Evolutionary conservation across 1,140 invertebrate genomes (phyloP), one percentile per base, ranked within the genome.

Genomic region (Aphis craccivora): DNA sequence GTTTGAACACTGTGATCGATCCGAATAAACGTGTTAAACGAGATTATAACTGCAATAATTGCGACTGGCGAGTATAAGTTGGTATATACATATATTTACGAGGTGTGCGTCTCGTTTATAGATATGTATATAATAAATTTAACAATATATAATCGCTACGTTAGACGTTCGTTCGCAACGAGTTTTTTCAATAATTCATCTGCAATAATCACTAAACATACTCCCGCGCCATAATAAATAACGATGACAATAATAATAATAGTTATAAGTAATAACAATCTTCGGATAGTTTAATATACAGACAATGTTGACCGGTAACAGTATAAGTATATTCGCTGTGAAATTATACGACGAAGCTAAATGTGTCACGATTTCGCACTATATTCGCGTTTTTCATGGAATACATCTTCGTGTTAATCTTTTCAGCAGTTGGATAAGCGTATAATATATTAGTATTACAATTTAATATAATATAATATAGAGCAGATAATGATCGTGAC

Each of bases 11-110:
- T 37, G 5, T 22, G 81, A 83, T 83, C 37, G 22, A 83, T 83
- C 81, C n/a, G 81, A 22, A 83, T 76, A 83, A 83, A 83, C 81
- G 81, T 83, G 81, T 83, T 83, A 83, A 83, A 83, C 81, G 81
- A 83, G 81, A 83, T 83, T 11, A 40, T 40, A 40, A 83, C 81
- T 83, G 81, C 81, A 83, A 83, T 83, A 40, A 83, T 83, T 83
- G 81, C 37, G 37, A 83, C 22, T 83, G 20, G 35, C 81, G 37
- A 40, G 35, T 40, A 20, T 37, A 40, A 35, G 8, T 83, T 22
- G n/a, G 35, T 83, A 89, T 22, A 55, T 23, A 30, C 8, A 45
- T 30, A 89, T 48, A 48, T 14, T 18, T 51, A 51, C 48, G 48
- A 51, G 48, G 48, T 51, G 48, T 51, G 48, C 1, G 48, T 51